phyloP scores from a whole-genome alignment of 2,888 invertebrate genomes.

The Eilema caniola region DNA sequence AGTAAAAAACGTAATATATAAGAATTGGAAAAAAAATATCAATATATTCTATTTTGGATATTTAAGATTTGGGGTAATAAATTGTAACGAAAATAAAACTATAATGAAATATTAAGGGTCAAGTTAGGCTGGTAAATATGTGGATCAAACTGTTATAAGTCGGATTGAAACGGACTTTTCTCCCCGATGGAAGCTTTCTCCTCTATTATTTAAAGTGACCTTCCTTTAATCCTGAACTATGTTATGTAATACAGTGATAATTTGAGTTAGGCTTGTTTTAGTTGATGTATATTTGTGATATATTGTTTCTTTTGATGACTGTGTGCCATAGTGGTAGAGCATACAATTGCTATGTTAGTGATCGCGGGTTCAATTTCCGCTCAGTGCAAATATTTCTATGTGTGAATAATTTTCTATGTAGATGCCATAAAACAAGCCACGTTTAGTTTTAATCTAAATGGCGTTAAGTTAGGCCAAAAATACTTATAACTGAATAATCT shows the following conservation, averaged over 20 bases:
- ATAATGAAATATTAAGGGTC: conserved; percentile 32
- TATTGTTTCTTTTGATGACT: not conserved
- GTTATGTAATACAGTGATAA: conserved; percentile 54
- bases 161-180: conserved; percentile 59
- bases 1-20: not conserved
- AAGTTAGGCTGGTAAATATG: conserved; percentile 49
- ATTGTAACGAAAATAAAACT: not conserved
- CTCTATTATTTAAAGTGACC: conserved; percentile 61
- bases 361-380: no score
- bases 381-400: no score
- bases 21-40: not conserved
- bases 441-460: not conserved
- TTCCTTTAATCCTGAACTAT: conserved; percentile 50
- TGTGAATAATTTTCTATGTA: not conserved
- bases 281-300: conserved; percentile 21
- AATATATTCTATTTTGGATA: no score
- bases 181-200: conserved; percentile 57
- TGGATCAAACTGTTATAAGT: conserved; percentile 53
- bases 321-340: not conserved
- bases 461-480: not conserved
- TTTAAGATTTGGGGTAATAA: not conserved
- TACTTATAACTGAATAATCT: conserved; percentile 42
- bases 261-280: conserved; percentile 44
- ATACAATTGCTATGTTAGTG: no score
- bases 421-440: not conserved